Conservation (phyloP, 2,113 vertebrate genomes). For the Cygnus atratus region DNA sequence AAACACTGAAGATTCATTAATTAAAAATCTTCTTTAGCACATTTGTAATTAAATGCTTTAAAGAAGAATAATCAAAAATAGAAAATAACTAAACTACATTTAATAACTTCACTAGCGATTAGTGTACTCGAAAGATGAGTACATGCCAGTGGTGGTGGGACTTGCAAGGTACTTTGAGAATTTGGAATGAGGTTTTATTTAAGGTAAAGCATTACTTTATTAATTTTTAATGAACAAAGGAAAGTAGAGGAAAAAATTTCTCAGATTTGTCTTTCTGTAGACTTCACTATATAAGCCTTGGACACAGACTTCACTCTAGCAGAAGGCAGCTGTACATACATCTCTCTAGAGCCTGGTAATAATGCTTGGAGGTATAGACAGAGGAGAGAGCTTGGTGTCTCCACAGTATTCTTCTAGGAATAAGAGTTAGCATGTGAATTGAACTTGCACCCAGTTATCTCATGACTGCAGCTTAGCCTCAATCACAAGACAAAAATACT, state of each 20-base stretch:
- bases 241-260: not conserved
- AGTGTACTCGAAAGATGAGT: not conserved
- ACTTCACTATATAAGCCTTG: not conserved
- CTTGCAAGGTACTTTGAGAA: not conserved
- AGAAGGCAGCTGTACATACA: conserved; percentile 19
- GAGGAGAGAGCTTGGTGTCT: conserved; percentile 30
- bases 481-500: conserved; percentile 64
- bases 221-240: conserved; percentile 2
- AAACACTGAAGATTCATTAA: conserved; percentile 4
- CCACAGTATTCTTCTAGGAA: conserved; percentile 28
- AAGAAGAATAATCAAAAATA: conserved; percentile 42
- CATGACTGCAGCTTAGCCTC: conserved; percentile 59
- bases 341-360: conserved; percentile 22
- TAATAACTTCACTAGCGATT: not conserved
- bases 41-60: conserved; percentile 25
- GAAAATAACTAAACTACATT: not conserved
- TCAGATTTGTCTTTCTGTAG: not conserved
- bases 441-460: conserved; percentile 72
- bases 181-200: not conserved
- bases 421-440: conserved; percentile 58
- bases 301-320: not conserved
- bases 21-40: not conserved
- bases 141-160: not conserved
- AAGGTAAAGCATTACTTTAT: not conserved
- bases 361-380: not conserved